Base-by-base conservation (phyloP, 2,888 invertebrate species). In the Drosophila subquinaria region DNA sequence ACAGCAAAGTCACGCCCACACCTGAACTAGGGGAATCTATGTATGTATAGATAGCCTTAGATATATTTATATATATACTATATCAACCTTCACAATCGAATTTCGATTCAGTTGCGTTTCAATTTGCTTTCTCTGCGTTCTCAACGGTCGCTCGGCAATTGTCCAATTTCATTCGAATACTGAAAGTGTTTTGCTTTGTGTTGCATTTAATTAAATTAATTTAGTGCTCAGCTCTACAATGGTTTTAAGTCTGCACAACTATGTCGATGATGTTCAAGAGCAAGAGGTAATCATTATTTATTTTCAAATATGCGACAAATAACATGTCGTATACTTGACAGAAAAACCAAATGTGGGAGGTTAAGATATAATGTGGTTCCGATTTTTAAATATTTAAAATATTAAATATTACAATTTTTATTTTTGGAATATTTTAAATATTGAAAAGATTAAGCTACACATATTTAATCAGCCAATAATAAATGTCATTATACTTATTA, bases 211-310 rank as follows among this genome's bases (percentile, higher is more conserved):
- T 35, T 17, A 1, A 15, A 50, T 50, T 15, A 17, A 20, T 2
- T 48, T 27, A 35, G 27, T 65, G 33, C 9, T n/a, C 11, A 35
- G 35, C 13, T 50, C 9, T 17, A 38, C 70, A 68, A 78, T 84
- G 82, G 88, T 65, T 20, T 60, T 84, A 57, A 84, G 84, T 48
- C 76, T 87, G 10, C 76, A 87, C 62, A 82, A 84, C 59, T 78
- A 70, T 61, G 73, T 84, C 15, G 70, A 73, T 42, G 76, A 65
- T 27, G 50, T 3, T 13, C 73, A 63, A 11, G 82, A 73, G 23
- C 47, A 73, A 47, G 53, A 87, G 82, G 85, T 83, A 81, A 82
- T 36, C 20, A 38, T n/a, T n/a, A 13, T 20, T n/a, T 23, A 23
- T 23, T 3, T 30, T 3, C 4, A 27, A 10, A 15, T 35, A n/a